phyloP scores from a whole-genome alignment of 2,113 vertebrate genomes.

The Gymnocephalus cernua region DNA sequence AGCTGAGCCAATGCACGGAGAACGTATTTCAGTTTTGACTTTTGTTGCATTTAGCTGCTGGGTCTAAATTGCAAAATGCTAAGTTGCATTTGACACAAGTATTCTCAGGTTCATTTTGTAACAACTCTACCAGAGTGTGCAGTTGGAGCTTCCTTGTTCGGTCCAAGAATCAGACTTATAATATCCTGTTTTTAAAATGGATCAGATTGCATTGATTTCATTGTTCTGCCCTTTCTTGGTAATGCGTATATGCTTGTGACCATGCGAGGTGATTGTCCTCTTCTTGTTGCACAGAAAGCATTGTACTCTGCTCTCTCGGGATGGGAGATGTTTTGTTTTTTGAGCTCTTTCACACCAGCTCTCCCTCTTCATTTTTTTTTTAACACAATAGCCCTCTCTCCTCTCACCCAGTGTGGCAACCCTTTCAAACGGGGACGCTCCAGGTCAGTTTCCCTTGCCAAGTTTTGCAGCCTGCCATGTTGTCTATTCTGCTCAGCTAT shows the following conservation, averaged over 20 bases:
- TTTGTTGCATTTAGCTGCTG: constrained; percentile 15
- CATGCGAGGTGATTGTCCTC: constrained; percentile 68
- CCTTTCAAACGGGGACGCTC: constrained; percentile 88
- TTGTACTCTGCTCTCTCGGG: constrained; percentile 67
- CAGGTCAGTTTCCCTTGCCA: constrained; percentile 93
- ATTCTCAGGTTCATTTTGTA: neutral
- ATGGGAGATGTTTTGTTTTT: constrained; percentile 79
- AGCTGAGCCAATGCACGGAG: constrained; percentile 17
- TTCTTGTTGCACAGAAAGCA: constrained; percentile 64
- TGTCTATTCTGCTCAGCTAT: constrained; percentile 99
- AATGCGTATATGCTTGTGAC: constrained; percentile 67
- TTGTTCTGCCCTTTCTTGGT: constrained; percentile 60
- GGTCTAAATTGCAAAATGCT: no score
- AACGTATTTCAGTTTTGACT: neutral
- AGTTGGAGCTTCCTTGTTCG: neutral
- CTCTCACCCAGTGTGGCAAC: constrained; percentile 68
- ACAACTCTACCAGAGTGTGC: neutral
- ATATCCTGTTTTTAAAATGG: constrained; percentile 64
- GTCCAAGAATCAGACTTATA: constrained; percentile 46
- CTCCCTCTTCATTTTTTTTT: constrained; percentile 46
- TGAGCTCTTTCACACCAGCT: constrained; percentile 72
- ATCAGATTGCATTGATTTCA: constrained; percentile 65
- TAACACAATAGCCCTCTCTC: constrained; percentile 71
- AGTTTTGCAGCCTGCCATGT: constrained; percentile 96
- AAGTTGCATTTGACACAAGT: neutral